Conservation (phyloP, 2,888 invertebrate species). For the Papilio protenor region DNA sequence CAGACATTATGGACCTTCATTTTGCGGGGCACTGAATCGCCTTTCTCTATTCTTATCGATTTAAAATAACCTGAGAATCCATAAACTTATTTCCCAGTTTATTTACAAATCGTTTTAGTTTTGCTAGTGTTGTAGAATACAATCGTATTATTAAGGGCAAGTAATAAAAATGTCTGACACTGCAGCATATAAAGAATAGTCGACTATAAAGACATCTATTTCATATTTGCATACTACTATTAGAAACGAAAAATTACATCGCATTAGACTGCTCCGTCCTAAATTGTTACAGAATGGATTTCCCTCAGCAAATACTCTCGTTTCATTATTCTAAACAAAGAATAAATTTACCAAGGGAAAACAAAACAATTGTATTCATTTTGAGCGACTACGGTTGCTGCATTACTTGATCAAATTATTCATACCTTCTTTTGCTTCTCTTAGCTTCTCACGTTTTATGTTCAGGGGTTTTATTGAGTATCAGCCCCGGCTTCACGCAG, state of each 20-base stretch:
- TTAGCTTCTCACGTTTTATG: slow-evolving; percentile 52
- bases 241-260: slow-evolving; percentile 77
- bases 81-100: background rate
- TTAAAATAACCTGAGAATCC: background rate
- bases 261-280: slow-evolving; percentile 75
- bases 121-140: background rate
- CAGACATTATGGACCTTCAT: too few relatives aligned
- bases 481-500: slow-evolving; percentile 1
- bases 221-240: slow-evolving; percentile 63
- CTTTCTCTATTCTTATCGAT: too few relatives aligned
- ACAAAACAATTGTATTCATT: slow-evolving; percentile 82
- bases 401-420: slow-evolving; percentile 80
- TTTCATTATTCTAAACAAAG: slow-evolving; percentile 82
- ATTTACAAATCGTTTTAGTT: background rate
- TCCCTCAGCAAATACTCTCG: slow-evolving; percentile 75
- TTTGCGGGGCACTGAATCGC: too few relatives aligned
- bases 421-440: slow-evolving; percentile 61
- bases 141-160: background rate
- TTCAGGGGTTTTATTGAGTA: slow-evolving; percentile 43
- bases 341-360: slow-evolving; percentile 80
- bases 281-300: slow-evolving; percentile 81
- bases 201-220: slow-evolving; percentile 36
- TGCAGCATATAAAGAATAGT: slow-evolving; percentile 14
- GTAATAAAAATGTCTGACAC: slow-evolving; percentile 15
- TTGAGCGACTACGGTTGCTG: slow-evolving; percentile 76